A percentile compares a stretch with the other conserved stretches of the same genome.
Conservation (phyloP, 92 coral and sea anemone genomes). For the Blastomussa wellsi region DNA sequence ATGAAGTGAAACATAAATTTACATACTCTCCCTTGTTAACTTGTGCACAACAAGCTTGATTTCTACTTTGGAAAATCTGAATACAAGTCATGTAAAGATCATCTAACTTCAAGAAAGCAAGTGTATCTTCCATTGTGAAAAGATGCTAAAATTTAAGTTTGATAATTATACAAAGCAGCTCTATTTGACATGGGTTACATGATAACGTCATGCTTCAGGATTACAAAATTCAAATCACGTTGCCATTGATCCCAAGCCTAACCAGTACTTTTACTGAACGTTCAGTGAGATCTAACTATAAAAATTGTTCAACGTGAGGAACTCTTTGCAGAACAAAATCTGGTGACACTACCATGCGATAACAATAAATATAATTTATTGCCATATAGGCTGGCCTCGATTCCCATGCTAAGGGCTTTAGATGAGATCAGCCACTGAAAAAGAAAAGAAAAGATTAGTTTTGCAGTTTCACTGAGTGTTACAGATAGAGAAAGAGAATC, state of each 20-base stretch:
- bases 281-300: too few relatives aligned
- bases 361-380: neutral
- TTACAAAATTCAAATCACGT: too few relatives aligned
- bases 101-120: neutral
- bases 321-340: neutral
- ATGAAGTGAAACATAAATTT: neutral
- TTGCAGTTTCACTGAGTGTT: neutral
- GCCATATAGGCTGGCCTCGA: neutral
- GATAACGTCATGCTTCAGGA: too few relatives aligned
- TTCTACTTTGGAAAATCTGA: neutral
- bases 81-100: neutral
- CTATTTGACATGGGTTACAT: too few relatives aligned
- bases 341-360: neutral
- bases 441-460: neutral
- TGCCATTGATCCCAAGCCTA: too few relatives aligned
- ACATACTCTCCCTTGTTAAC: neutral
- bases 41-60: neutral
- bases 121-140: neutral
- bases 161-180: neutral
- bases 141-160: neutral
- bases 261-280: too few relatives aligned
- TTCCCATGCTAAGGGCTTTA: neutral
- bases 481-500: neutral
- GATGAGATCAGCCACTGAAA: constrained; percentile 73
- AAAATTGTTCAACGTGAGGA: neutral